These are phyloP conservation scores for Callimorpha dominula DNA, from an alignment of 2,888 invertebrate species.

Conservation along the genomic window DNA sequence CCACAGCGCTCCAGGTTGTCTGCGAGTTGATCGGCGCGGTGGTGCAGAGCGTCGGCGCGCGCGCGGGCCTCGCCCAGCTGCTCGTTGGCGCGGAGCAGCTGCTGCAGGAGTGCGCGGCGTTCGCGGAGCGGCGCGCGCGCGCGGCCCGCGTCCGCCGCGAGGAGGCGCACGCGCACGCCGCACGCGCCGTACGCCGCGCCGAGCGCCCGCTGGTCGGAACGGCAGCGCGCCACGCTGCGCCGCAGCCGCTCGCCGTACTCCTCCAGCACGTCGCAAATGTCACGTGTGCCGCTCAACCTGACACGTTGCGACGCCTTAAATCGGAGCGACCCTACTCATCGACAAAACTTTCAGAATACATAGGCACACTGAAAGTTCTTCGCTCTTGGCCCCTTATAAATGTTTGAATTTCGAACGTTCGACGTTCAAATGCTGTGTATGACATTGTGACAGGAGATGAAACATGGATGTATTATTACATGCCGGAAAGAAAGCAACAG, in stretches of 20 bases:
- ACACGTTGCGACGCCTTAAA: too few species aligned
- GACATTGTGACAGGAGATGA: too few species aligned
- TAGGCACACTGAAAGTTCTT: too few species aligned
- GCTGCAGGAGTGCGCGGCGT: slow-evolving; percentile 38
- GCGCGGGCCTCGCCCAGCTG: slow-evolving; percentile 39
- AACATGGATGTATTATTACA: too few species aligned
- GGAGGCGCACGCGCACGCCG: slow-evolving; percentile 39
- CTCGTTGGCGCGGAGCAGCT: slow-evolving; percentile 29
- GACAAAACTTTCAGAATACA: too few species aligned
- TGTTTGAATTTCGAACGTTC: too few species aligned
- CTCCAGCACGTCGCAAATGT: slow-evolving; percentile 70
- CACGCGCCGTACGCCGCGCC: slow-evolving; percentile 58
- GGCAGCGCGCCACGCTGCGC: slow-evolving; percentile 63
- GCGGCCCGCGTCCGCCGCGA: slow-evolving; percentile 9
- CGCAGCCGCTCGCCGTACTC: slow-evolving; percentile 66
- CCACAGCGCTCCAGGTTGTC: slow-evolving; percentile 48
- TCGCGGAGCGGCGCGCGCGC: slow-evolving; percentile 48
- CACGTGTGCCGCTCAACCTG: slow-evolving; percentile 62
- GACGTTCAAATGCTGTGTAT: too few species aligned
- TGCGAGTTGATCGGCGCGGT: slow-evolving; percentile 29
- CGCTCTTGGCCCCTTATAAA: too few species aligned
- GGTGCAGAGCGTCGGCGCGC: slow-evolving; percentile 45
- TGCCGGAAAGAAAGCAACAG: too few species aligned
- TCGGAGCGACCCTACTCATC: too few species aligned
- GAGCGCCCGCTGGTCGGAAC: slow-evolving; percentile 65